These are phyloP conservation scores for Amitus sp. DNA, from an alignment of 2,888 invertebrate genomes.

Conservation along the genomic window DNA sequence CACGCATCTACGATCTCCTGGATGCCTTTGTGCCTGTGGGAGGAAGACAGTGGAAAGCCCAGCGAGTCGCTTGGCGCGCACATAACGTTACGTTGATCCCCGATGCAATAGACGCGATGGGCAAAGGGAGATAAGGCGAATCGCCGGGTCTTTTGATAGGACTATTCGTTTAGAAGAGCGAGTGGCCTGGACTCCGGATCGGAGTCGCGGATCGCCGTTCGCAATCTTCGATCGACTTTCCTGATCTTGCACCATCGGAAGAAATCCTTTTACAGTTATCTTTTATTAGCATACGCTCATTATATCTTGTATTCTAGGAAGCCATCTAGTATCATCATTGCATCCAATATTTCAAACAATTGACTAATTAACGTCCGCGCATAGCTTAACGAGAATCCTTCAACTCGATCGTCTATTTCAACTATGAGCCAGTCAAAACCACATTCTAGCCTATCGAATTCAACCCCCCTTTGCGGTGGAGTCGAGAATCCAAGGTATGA, in stretches of 20 bases:
- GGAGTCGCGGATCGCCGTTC: slow-evolving; percentile 21
- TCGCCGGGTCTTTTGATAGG: slow-evolving; percentile 33
- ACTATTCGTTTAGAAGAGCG: slow-evolving; percentile 24
- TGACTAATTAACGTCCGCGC: neutral
- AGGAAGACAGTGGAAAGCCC: slow-evolving; percentile 16
- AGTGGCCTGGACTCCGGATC: slow-evolving; percentile 26
- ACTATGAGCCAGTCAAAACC: too few relatives aligned
- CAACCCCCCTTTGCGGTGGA: too few relatives aligned
- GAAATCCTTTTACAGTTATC: slow-evolving; percentile 17
- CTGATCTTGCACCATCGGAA: slow-evolving; percentile 18
- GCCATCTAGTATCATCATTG: neutral
- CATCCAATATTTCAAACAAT: neutral
- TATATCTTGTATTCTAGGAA: slow-evolving; percentile 1
- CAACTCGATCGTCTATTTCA: too few relatives aligned
- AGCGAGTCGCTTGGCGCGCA: slow-evolving; percentile 13
- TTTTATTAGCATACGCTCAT: slow-evolving; percentile 10
- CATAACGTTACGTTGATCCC: slow-evolving; percentile 25
- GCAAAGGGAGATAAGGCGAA: slow-evolving; percentile 26
- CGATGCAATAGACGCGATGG: slow-evolving; percentile 25
- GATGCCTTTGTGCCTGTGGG: neutral
- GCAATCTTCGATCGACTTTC: slow-evolving; percentile 26
- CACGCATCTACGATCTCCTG: slow-evolving; percentile 2
- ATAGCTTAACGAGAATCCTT: too few relatives aligned
- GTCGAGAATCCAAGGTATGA: too few relatives aligned
- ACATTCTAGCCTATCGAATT: too few relatives aligned